These are phyloP conservation scores for Muscina levida DNA, from an alignment of 2,888 invertebrate genomes.

Conservation along the genomic window DNA sequence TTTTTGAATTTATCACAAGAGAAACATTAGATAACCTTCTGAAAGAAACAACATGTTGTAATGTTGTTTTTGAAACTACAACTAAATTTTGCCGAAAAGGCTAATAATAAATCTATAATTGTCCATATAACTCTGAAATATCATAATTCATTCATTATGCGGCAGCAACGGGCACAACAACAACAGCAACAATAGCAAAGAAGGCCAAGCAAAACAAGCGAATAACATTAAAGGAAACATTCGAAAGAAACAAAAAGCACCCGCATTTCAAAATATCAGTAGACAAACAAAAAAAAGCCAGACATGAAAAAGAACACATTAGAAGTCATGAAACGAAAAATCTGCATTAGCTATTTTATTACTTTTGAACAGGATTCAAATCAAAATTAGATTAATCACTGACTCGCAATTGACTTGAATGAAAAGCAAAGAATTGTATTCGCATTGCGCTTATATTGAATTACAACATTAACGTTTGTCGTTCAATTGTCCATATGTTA, in stretches of 20 bases:
- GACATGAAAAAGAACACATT: constrained; percentile 27
- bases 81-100: constrained; percentile 62
- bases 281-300: constrained; percentile 14
- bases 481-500: constrained; percentile 27
- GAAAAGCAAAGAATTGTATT: background rate
- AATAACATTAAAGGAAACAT: constrained; percentile 24
- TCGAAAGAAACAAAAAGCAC: constrained; percentile 29
- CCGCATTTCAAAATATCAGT: constrained; percentile 18
- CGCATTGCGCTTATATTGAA: background rate
- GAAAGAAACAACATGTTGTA: constrained; percentile 46
- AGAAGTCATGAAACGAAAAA: constrained; percentile 25
- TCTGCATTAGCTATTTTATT: constrained; percentile 28
- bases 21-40: constrained; percentile 60
- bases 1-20: background rate
- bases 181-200: constrained; percentile 41
- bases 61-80: constrained; percentile 41
- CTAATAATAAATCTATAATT: constrained; percentile 65
- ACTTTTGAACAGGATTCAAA: constrained; percentile 53
- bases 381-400: constrained; percentile 50
- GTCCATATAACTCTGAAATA: constrained; percentile 62
- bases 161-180: background rate
- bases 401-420: background rate
- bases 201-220: constrained; percentile 58
- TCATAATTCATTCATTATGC: constrained; percentile 62
- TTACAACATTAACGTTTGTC: constrained; percentile 28